Percentiles rank a stretch among this genome's conserved stretches.
phyloP scores from a whole-genome alignment of 2,113 vertebrate species.

The Morone saxatilis region DNA sequence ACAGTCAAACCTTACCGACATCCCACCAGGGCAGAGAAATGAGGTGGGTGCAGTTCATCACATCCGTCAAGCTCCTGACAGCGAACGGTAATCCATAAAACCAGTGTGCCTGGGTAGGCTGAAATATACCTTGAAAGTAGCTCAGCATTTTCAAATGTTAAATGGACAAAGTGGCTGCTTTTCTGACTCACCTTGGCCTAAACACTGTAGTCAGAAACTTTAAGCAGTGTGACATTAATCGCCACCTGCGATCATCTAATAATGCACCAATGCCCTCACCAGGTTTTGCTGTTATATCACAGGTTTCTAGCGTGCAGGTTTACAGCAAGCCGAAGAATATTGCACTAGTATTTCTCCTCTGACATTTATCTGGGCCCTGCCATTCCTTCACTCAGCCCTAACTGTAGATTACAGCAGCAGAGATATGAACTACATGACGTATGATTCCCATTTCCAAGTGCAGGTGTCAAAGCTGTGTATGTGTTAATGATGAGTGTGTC shows the following conservation, averaged over 20 bases:
- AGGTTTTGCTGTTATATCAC: neutral
- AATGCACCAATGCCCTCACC: neutral
- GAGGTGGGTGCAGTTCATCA: slow-evolving; percentile 47
- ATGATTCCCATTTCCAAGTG: slow-evolving; percentile 67
- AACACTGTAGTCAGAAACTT: neutral
- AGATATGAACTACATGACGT: slow-evolving; percentile 73
- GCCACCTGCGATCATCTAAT: neutral
- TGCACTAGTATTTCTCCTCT: slow-evolving; percentile 68
- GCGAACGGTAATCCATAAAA: slow-evolving; percentile 48
- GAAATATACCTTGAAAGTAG: slow-evolving; percentile 1
- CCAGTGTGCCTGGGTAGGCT: neutral
- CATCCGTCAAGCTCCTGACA: slow-evolving; percentile 61
- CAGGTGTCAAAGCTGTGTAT: slow-evolving; percentile 76
- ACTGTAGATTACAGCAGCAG: slow-evolving; percentile 55
- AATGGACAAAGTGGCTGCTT: neutral
- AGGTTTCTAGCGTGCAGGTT: neutral
- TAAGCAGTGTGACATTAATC: neutral
- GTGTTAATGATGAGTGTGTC: slow-evolving; percentile 71
- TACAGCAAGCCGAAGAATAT: slow-evolving; percentile 35
- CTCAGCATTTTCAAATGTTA: neutral
- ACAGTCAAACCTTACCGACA: slow-evolving; percentile 9
- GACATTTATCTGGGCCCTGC: slow-evolving; percentile 63
- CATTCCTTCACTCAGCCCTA: slow-evolving; percentile 40
- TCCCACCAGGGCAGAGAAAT: slow-evolving; percentile 34
- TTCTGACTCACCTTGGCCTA: neutral